Evolutionary conservation across 2,797 vertebrate genomes (phyloP).

Genomic region (Tenualosa thibaudeaui): DNA sequence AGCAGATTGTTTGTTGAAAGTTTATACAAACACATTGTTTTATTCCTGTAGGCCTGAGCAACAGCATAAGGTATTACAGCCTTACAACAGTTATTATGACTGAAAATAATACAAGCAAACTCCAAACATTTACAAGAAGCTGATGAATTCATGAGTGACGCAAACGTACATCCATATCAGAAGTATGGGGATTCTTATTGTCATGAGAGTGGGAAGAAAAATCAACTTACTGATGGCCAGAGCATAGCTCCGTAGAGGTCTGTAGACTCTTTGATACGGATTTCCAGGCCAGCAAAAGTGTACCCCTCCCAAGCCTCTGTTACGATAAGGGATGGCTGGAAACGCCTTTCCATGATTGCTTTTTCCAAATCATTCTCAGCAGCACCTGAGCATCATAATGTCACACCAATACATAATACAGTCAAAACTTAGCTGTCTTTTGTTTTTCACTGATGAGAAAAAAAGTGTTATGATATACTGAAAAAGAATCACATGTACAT

Average conservation of each 20-base stretch:
- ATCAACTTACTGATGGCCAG: slow-evolving; percentile 87
- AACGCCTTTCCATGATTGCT: slow-evolving; percentile 83
- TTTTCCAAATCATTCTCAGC: slow-evolving; percentile 73
- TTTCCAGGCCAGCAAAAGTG: slow-evolving; percentile 81
- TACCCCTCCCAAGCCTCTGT: slow-evolving; percentile 86
- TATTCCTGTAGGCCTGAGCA: neutral
- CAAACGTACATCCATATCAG: neutral
- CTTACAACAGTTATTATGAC: neutral
- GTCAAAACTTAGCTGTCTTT: neutral
- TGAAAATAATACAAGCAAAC: neutral
- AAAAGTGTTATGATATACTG: no score
- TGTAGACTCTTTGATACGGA: slow-evolving; percentile 87
- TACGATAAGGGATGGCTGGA: slow-evolving; percentile 75
- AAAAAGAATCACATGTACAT: no score
- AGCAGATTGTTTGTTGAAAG: neutral
- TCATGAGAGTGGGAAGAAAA: neutral
- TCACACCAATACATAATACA: neutral
- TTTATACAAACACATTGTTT: neutral
- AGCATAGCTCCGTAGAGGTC: slow-evolving; percentile 91
- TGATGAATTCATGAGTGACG: neutral
- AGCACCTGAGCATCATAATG: slow-evolving; percentile 51
- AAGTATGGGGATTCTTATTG: neutral
- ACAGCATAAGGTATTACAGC: neutral
- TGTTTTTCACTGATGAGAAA: no score
- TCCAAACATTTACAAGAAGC: neutral